phyloP scores from a whole-genome alignment of 30 jellyfish, hydroid and myxozoan species.

The Haliclystus octoradiatus region DNA sequence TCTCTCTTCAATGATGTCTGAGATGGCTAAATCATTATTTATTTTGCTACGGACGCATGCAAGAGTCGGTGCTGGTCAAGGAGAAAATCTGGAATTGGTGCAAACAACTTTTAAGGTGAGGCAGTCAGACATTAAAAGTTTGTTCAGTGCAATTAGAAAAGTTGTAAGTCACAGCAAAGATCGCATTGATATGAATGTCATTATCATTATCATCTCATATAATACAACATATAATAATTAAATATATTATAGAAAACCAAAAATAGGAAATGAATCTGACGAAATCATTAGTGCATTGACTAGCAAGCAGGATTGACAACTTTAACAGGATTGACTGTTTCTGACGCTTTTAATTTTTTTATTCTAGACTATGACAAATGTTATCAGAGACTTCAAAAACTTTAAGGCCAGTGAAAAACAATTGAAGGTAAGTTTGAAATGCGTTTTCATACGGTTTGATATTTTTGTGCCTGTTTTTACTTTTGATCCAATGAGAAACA shows the following conservation, averaged over 20 bases:
- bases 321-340: background rate
- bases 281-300: no score
- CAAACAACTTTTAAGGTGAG: slow-evolving; percentile 54
- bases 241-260: no score
- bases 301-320: no score
- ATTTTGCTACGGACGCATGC: slow-evolving; percentile 62
- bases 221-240: no score
- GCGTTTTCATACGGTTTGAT: background rate
- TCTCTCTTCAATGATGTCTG: slow-evolving; percentile 15
- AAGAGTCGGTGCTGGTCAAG: slow-evolving; percentile 63
- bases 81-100: slow-evolving; percentile 75
- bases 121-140: no score
- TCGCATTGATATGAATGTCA: no score
- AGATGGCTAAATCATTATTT: slow-evolving; percentile 37
- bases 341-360: background rate
- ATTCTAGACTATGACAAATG: slow-evolving; percentile 68
- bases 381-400: slow-evolving; percentile 52
- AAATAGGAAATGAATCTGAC: no score
- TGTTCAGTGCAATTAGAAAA: no score
- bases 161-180: no score
- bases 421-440: slow-evolving; percentile 30
- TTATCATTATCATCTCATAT: no score
- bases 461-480: background rate
- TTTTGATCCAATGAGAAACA: no score
- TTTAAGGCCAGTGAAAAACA: slow-evolving; percentile 46